Base-by-base conservation (phyloP, 2,797 vertebrate species). In the Parauchenoglanis punctatus region DNA sequence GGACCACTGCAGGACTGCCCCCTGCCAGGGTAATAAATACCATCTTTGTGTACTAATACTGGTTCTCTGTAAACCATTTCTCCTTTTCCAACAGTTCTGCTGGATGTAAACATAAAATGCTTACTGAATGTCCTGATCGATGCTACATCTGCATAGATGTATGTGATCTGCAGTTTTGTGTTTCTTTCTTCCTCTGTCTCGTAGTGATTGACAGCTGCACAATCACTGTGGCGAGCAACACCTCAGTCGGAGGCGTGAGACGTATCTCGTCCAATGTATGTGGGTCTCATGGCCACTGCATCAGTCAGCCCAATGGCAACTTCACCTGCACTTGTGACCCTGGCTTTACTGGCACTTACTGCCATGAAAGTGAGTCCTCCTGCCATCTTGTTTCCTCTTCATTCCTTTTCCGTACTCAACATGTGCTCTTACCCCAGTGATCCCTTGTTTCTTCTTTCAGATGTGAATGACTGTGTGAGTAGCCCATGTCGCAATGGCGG, bases 181-280 rank as follows among this genome's bases (percentile, higher is more conserved):
- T 58, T 18, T 28, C 65, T 49, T 0, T 0, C 49, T 11, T 13
- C 0, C 35, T n/a, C 40, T 35, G 10, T 76, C 85, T 58, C 2
- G 0, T 91, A 99, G 98, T 96, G 87, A 97, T 99, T 85, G 98
- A 99, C 93, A 97, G 97, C 95, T 99, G 98, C 92, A 97, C 96
- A 1, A 94, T 98, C 61, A 95, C 97, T 49, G 92, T 97, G 8
- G 97, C 97, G 8, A 94, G 95, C 90, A 96, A 97, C 86, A 91
- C 93, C 86, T 96, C 96, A 0, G 94, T 93, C 4, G 97, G 94
- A 61, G 95, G 95, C 81, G 95, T 97, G 83, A 95, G 93, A 3
- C 93, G 92, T 87, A 94, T 97, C 85, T 95, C 97, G 0, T 97
- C 97, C 23, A 96, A 97, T 0, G 97, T 99, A 54, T 99, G 98